These are phyloP conservation scores for Chelonia mydas DNA, from an alignment of 2,797 vertebrate genomes.

Conservation along the genomic window DNA sequence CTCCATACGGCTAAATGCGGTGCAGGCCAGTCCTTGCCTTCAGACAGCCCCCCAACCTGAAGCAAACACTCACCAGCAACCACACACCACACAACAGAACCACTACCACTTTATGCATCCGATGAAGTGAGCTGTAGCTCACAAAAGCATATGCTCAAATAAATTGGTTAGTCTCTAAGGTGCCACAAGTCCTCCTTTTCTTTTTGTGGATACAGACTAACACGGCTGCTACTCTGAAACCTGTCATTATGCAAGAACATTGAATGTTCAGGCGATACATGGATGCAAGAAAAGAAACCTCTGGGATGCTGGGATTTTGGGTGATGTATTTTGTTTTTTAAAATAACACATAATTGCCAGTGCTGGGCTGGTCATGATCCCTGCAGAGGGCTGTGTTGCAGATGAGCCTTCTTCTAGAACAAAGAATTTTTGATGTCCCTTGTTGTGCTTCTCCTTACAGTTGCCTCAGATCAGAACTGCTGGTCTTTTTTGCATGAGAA, in stretches of 20 bases:
- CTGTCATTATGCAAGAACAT: neutral
- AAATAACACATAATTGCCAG: neutral
- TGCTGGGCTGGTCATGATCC: neutral
- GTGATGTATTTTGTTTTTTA: neutral
- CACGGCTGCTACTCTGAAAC: too few relatives aligned
- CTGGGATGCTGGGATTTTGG: neutral
- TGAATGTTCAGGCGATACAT: neutral
- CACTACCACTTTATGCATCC: too few relatives aligned
- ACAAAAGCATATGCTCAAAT: too few relatives aligned
- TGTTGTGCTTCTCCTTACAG: neutral
- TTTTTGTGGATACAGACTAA: too few relatives aligned
- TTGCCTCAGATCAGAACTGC: neutral
- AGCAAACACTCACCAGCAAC: too few relatives aligned
- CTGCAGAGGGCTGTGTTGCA: neutral
- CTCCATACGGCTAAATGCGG: too few relatives aligned
- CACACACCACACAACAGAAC: too few relatives aligned
- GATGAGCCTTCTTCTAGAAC: neutral
- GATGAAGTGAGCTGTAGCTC: too few relatives aligned
- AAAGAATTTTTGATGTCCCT: neutral
- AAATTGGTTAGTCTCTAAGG: too few relatives aligned
- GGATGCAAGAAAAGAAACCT: neutral
- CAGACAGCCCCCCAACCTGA: too few relatives aligned
- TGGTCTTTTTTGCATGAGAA: neutral
- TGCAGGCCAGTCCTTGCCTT: too few relatives aligned
- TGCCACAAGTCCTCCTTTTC: too few relatives aligned